Base-by-base conservation (phyloP, 2,797 vertebrate species). In the Spheniscus humboldti region DNA sequence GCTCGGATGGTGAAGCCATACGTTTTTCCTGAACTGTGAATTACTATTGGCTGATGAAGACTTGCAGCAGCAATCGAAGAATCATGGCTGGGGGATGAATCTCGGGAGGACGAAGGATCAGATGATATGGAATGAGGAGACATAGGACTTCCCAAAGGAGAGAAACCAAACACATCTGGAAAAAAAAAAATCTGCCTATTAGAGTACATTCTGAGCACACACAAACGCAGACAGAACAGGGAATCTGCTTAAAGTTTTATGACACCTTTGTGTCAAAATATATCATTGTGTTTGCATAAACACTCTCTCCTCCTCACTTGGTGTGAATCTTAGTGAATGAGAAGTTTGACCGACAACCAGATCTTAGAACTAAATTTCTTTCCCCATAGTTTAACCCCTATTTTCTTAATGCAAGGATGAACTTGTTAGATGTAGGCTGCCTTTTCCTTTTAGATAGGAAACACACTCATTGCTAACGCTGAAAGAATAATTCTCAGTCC, bases 11-110 rank as follows among this genome's bases (percentile, higher is more conserved):
- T 99, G 97, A 99, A 99, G 71, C 99, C 99, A 23, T 99, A 99
- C 97, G 99, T 99, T 98, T 99, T 99, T 82, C 99, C 99, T 4
- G 98, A 99, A 96, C 99, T 99, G 97, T 99, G 98, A 95, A 99
- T 99, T 96, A 99, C 74, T 67, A 99, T 88, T 6, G 99, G 99
- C 96, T 99, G 99, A 72, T 98, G 98, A 4, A 98, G 98, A 97
- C 97, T 98, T 92, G 96, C 91, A 16, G 98, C 96, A 16, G 98
- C 98, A 50, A 98, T 97, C 11, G 99, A 99, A 33, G 98, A 99
- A 83, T 99, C 99, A 43, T 99, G 98, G 95, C 99, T 99, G 1
- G 99, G 99, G 25, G 99, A 99, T 66, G 99, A 99, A 95, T 99
- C 99, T 95, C 99, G 97, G 1, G 99, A 99, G 30, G 99, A 99